Evolutionary conservation across 2,113 vertebrate genomes (phyloP).

Genomic region (Monarcha castaneiventris): DNA sequence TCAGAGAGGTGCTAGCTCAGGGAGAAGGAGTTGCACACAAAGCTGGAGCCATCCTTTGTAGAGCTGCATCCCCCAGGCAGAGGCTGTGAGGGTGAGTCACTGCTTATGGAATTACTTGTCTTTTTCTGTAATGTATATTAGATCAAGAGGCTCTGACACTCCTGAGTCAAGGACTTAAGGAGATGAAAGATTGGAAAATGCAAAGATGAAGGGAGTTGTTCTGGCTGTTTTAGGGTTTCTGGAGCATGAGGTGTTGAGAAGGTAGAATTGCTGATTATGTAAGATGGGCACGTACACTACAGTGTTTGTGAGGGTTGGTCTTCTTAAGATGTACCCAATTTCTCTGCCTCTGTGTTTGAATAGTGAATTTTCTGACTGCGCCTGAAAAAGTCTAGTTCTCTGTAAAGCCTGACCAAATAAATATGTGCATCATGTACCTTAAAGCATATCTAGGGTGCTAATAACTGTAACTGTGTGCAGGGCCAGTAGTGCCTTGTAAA

Average conservation of each 20-base stretch:
- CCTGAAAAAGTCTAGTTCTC: background rate
- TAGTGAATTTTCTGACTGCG: background rate
- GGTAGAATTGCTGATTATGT: background rate
- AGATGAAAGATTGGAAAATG: background rate
- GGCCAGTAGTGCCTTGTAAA: background rate
- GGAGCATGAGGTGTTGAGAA: background rate
- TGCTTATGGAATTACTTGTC: background rate
- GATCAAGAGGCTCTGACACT: background rate
- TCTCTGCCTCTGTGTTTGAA: background rate
- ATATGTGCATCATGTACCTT: rapidly evolving
- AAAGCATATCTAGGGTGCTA: background rate
- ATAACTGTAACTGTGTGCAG: background rate
- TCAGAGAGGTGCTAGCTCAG: rapidly evolving
- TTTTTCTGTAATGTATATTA: background rate
- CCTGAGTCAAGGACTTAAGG: background rate
- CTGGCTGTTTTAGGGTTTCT: background rate
- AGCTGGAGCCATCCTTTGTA: background rate
- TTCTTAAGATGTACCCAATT: rapidly evolving
- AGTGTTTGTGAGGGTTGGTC: background rate
- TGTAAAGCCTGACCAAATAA: background rate
- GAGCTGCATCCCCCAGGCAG: rapidly evolving
- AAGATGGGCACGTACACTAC: rapidly evolving
- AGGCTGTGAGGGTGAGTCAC: background rate
- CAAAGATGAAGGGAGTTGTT: background rate
- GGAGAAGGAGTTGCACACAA: rapidly evolving